phyloP scores from a whole-genome alignment of 2,797 vertebrate species.

The Pipistrellus nathusii region DNA sequence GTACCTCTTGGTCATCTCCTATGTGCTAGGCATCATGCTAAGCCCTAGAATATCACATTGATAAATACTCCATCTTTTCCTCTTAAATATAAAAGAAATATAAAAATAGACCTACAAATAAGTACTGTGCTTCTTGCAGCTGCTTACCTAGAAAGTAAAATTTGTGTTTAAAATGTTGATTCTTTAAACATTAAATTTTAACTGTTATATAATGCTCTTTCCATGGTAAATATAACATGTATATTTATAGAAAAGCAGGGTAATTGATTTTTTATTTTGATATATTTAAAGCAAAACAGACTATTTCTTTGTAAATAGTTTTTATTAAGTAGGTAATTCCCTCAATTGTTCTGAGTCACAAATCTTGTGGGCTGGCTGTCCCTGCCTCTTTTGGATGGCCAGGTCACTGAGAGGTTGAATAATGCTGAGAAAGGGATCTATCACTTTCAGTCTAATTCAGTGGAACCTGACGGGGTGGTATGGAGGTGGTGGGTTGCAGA shows the following conservation, averaged over 20 bases:
- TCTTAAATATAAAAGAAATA: background rate
- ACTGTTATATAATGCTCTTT: background rate
- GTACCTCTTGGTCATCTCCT: too few relatives aligned
- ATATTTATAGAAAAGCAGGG: background rate
- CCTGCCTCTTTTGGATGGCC: background rate
- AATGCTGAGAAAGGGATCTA: background rate
- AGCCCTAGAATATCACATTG: background rate
- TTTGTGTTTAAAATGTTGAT: background rate
- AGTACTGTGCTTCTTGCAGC: background rate
- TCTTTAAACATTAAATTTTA: slow-evolving; percentile 24
- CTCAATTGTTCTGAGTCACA: background rate
- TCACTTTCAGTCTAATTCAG: background rate
- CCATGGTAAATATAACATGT: background rate
- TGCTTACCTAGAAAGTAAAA: background rate
- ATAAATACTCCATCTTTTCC: background rate
- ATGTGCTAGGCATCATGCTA: background rate
- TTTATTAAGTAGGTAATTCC: background rate
- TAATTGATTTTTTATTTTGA: background rate
- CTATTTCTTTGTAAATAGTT: background rate
- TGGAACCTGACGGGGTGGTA: background rate
- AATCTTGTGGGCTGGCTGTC: background rate
- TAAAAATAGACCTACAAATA: background rate
- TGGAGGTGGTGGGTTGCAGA: background rate
- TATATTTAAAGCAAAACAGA: background rate
- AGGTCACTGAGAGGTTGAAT: background rate